Percentiles rank a stretch among this genome's conserved stretches.
Conservation (phyloP, 1,140 invertebrate genomes). For the Drosophila rhopaloa region DNA sequence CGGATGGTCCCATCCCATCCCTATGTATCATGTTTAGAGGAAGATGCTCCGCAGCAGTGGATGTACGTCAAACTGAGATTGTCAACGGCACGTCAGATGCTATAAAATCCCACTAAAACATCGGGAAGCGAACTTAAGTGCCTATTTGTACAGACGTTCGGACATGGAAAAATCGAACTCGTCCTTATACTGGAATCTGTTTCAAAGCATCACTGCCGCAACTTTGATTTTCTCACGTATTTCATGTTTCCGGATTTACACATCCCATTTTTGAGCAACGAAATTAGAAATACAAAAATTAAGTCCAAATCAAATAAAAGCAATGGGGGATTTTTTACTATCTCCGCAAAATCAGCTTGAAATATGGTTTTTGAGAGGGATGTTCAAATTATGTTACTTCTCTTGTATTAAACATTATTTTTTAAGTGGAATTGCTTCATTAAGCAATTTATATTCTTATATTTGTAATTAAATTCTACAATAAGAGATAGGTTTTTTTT, state of each 20-base stretch:
- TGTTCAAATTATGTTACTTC: neutral
- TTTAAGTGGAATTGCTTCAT: neutral
- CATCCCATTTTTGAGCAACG: slow-evolving; percentile 38
- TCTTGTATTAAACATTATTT: neutral
- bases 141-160: slow-evolving; percentile 54
- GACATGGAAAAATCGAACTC: slow-evolving; percentile 33
- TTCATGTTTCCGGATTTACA: slow-evolving; percentile 78
- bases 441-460: no score
- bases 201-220: slow-evolving; percentile 42
- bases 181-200: slow-evolving; percentile 35
- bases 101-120: slow-evolving; percentile 74
- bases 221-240: slow-evolving; percentile 79
- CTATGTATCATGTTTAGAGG: slow-evolving; percentile 30
- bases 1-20: slow-evolving; percentile 33
- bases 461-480: no score
- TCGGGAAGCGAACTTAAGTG: slow-evolving; percentile 69
- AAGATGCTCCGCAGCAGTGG: slow-evolving; percentile 58
- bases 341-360: neutral
- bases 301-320: slow-evolving; percentile 3
- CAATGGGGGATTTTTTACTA: slow-evolving; percentile 1
- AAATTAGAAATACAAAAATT: slow-evolving; percentile 15
- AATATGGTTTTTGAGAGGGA: neutral
- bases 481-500: no score
- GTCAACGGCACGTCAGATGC: slow-evolving; percentile 80
- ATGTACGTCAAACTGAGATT: slow-evolving; percentile 72